Evolutionary conservation across 2,888 invertebrate genomes (phyloP), one percentile per base, ranked within the genome.

Genomic region (Exephanes ischioxanthus): DNA sequence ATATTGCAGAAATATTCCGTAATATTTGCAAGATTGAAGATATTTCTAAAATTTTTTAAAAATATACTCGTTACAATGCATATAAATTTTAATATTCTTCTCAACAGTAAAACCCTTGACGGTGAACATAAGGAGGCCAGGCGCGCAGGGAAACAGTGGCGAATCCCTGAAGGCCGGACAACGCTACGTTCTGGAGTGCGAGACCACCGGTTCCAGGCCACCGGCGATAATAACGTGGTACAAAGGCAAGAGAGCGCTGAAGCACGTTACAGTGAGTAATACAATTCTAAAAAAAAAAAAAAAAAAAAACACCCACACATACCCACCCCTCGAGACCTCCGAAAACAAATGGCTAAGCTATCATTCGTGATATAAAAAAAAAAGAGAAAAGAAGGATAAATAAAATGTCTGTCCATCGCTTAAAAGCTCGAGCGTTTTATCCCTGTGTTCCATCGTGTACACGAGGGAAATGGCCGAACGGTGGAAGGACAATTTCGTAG

Each of bases 211-310:
- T 89, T 98, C 98, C 72, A 95, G 98, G 86, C 98, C 98, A 81
- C 96, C 98, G 30, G 97, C 98, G 41, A 96, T 97, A 93, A 96
- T 98, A 94, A 97, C 97, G 19, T 98, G 98, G 98, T 97, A 97
- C 95, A 98, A 98, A 94, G 98, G 97, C 86, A 97, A 97, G 93
- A 95, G 97, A 84, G 97, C 97, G 92, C 96, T 98, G 88, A 96
- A 97, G 91, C 96, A 97, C 93, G 97, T 97, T 83, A 97, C 96
- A 95, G 98, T 98, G 91, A 94, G 94, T 92, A 72, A 19, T 16
- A 53, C 16, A 14, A 30, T 53, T 7, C 19, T 1, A 16, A 61
- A 58, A 22, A 58, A 26, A 37, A 41, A 41, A 41, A 41, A 41
- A 41, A 41, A 41, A 41, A 41, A 41, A 41, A 7, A 37, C 26